phyloP scores from a whole-genome alignment of 1,140 invertebrate genomes.

The Ladona fulva region DNA sequence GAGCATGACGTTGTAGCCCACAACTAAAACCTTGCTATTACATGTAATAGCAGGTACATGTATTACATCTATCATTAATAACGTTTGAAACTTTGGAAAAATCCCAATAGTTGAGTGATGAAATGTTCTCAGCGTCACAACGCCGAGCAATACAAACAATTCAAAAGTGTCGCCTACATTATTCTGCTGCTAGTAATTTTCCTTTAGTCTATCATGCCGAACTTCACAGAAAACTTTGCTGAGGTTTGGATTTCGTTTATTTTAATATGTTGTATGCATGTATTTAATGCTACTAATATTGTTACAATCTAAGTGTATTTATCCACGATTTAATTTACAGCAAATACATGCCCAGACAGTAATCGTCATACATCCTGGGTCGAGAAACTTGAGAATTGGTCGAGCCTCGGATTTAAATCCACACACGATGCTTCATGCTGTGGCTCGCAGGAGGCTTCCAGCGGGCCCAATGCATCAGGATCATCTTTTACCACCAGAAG shows the following conservation, averaged over 20 bases:
- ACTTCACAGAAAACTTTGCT: background rate
- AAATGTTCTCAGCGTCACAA: no score
- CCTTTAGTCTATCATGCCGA: background rate
- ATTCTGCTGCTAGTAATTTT: no score
- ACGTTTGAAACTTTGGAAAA: no score
- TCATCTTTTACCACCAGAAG: constrained; percentile 51
- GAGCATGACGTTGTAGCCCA: no score
- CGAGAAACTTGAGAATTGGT: constrained; percentile 78
- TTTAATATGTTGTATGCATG: background rate
- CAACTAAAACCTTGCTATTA: no score
- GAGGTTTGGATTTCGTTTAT: background rate
- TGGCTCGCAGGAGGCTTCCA: constrained; percentile 56
- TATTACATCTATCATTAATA: no score
- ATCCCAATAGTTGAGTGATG: no score
- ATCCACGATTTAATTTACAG: background rate
- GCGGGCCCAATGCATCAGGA: constrained; percentile 52
- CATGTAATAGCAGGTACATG: no score
- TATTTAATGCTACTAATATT: background rate
- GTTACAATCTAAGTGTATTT: background rate
- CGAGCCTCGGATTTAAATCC: constrained; percentile 82
- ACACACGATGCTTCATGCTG: constrained; percentile 72
- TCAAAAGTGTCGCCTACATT: no score
- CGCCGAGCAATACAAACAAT: no score
- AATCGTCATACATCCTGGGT: constrained; percentile 92
- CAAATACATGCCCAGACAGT: constrained; percentile 47